phyloP scores from a whole-genome alignment of 2,888 invertebrate species.

The Julus scandinavius region DNA sequence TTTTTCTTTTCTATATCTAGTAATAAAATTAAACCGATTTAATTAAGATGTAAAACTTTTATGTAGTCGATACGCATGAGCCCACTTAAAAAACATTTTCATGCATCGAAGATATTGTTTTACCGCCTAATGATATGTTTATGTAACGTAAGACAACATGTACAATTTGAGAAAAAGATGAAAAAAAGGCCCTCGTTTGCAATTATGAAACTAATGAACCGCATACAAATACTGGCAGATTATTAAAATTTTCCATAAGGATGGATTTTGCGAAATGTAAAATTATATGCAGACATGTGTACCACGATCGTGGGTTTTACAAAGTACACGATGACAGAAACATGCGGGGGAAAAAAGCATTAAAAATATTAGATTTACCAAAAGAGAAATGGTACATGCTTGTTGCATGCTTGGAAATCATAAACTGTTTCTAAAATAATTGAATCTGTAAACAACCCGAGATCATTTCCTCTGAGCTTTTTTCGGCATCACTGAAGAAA shows the following conservation, averaged over 20 bases:
- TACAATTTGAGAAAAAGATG: neutral
- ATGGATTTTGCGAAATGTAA: neutral
- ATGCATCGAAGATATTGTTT: neutral
- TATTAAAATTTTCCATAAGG: constrained; percentile 33
- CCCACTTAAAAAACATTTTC: too few relatives aligned
- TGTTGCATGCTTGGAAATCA: neutral
- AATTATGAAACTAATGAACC: constrained; percentile 33
- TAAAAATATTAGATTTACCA: constrained; percentile 18
- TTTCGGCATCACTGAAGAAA: constrained; percentile 23
- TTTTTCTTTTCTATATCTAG: neutral
- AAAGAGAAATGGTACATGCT: neutral
- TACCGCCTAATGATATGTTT: neutral
- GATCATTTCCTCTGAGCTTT: constrained; percentile 1
- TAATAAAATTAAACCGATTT: neutral
- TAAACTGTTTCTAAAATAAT: constrained; percentile 33
- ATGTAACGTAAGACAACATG: neutral
- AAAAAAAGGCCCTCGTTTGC: neutral
- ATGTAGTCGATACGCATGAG: too few relatives aligned
- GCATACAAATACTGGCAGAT: neutral
- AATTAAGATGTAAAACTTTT: neutral
- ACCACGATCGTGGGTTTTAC: neutral
- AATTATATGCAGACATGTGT: neutral
- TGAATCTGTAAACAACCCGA: constrained; percentile 33
- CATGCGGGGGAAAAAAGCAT: constrained; percentile 1
- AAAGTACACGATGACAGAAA: neutral